Percentiles rank a stretch among this genome's conserved stretches.
Evolutionary conservation across 1,140 invertebrate genomes (phyloP).

Genomic region (Drosophila pectinifera): DNA sequence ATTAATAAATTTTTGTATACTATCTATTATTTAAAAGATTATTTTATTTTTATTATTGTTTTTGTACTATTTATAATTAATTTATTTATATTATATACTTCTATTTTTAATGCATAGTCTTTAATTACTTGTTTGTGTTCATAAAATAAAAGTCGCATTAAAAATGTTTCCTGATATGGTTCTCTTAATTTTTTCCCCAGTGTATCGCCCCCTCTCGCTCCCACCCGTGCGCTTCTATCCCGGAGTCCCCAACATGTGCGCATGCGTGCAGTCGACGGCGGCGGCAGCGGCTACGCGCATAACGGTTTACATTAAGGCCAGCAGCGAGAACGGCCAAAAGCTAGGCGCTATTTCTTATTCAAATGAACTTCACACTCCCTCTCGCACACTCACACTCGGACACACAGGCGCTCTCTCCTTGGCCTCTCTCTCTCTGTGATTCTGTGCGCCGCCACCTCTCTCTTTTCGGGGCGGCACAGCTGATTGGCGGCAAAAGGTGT

Average conservation of each 20-base stretch:
- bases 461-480: conserved; percentile 63
- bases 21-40: neutral
- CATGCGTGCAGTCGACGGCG: conserved; percentile 67
- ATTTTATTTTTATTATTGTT: neutral
- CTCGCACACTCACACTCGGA: conserved; percentile 22
- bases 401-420: conserved; percentile 24
- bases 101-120: no score
- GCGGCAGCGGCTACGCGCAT: conserved; percentile 55
- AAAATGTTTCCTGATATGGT: neutral
- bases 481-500: conserved; percentile 71
- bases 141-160: no score
- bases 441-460: conserved; percentile 44
- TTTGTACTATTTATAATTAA: neutral
- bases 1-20: neutral
- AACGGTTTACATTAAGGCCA: conserved; percentile 84
- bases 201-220: conserved; percentile 25
- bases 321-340: conserved; percentile 71
- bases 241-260: conserved; percentile 62
- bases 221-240: conserved; percentile 13
- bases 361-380: conserved; percentile 64
- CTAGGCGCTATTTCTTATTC: conserved; percentile 74
- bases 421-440: conserved; percentile 34
- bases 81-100: no score
- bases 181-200: neutral
- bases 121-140: no score